Conservation (phyloP, 2,113 vertebrate species). For the Argyrosomus japonicus region DNA sequence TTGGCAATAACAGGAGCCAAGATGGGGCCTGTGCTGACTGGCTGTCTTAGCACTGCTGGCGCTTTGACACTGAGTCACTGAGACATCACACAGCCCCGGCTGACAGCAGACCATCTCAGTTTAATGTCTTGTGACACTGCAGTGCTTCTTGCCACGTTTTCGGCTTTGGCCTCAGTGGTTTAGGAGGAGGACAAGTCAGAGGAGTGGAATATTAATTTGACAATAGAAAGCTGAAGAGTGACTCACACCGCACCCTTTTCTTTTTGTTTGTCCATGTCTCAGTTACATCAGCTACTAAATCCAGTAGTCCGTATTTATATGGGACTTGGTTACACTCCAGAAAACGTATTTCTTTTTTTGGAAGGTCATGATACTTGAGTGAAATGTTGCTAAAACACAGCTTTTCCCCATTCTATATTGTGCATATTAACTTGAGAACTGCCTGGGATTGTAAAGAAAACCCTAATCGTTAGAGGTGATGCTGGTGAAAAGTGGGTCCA, state of each 20-base stretch:
- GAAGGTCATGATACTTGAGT: not conserved
- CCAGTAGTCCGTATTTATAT: not conserved
- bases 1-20: conserved; percentile 29
- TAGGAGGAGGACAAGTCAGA: conserved; percentile 12
- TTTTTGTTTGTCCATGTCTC: not conserved
- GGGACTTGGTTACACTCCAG: not conserved
- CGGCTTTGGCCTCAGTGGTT: not conserved
- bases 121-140: conserved; percentile 42
- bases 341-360: not conserved
- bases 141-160: not conserved
- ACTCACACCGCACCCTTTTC: not conserved
- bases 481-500: too few relatives aligned
- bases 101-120: conserved; percentile 28
- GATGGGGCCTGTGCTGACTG: conserved; percentile 32
- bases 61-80: conserved; percentile 44
- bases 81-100: conserved; percentile 37
- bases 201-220: conserved; percentile 20
- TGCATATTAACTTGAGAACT: not conserved
- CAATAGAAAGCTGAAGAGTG: not conserved
- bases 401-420: not conserved
- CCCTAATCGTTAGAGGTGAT: too few relatives aligned
- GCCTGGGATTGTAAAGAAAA: too few relatives aligned
- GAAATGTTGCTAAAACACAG: not conserved
- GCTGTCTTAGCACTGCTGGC: conserved; percentile 29
- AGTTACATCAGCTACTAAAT: not conserved